Percentiles rank a stretch among this genome's conserved stretches.
Evolutionary conservation across 2,888 invertebrate species (phyloP).

Genomic region (Scaptomyza reducta): DNA sequence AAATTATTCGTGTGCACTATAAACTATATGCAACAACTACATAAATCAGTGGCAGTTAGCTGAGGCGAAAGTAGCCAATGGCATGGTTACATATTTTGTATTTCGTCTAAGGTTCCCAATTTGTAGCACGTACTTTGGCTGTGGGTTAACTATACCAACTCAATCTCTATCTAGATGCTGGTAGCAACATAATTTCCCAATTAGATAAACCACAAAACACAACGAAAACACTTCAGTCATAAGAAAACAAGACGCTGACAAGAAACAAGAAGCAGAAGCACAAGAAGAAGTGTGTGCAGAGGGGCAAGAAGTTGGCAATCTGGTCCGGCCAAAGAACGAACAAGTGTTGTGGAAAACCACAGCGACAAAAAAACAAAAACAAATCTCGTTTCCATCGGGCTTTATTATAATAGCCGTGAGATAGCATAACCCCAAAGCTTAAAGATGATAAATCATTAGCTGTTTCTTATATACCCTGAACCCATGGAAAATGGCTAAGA

Average conservation of each 20-base stretch:
- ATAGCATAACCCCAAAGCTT: conserved; percentile 29
- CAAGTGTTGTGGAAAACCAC: conserved; percentile 53
- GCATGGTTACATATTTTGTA: neutral
- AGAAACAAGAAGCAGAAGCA: neutral
- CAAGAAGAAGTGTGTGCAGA: neutral
- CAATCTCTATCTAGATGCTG: conserved; percentile 27
- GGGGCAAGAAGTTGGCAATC: neutral
- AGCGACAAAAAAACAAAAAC: conserved; percentile 14
- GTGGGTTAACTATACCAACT: conserved; percentile 27
- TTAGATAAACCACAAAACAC: conserved; percentile 56
- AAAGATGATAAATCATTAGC: conserved; percentile 40
- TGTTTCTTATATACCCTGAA: neutral
- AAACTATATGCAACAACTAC: conserved; percentile 38
- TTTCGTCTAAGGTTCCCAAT: conserved; percentile 22
- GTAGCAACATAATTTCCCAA: conserved; percentile 59
- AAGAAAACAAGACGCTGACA: conserved; percentile 21
- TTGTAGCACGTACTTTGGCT: conserved; percentile 42
- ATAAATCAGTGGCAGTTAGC: conserved; percentile 40
- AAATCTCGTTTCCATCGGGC: conserved; percentile 17
- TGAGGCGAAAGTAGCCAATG: conserved; percentile 41
- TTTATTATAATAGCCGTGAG: conserved; percentile 55
- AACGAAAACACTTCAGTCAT: neutral
- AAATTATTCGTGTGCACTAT: conserved; percentile 41
- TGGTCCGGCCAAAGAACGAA: neutral
- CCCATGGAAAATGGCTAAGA: no score